A percentile compares a stretch with the other conserved stretches of the same genome.
phyloP scores from a whole-genome alignment of 2,113 vertebrate species.

The Eira barbara region DNA sequence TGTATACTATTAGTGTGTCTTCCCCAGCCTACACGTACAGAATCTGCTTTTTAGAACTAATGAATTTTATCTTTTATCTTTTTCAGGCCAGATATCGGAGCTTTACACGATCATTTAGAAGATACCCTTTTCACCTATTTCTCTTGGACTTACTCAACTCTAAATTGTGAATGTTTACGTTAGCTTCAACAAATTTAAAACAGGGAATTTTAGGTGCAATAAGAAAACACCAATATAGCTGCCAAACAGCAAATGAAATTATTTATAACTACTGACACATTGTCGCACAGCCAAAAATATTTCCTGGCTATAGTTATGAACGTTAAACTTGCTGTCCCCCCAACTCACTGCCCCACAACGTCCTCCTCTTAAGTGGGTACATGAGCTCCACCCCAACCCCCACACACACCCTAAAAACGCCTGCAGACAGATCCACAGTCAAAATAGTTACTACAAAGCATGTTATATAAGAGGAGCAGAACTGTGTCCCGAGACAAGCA shows the following conservation, averaged over 20 bases:
- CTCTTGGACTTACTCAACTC: not conserved
- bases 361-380: not conserved
- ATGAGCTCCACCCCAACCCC: not conserved
- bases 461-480: not conserved
- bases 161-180: not conserved
- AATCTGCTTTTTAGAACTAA: not conserved
- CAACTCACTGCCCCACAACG: not conserved
- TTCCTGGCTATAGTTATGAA: not conserved
- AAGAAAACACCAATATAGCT: constrained; percentile 11
- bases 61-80: not conserved
- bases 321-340: not conserved
- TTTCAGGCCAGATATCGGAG: not conserved
- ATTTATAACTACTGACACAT: constrained; percentile 38
- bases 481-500: not conserved
- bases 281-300: not conserved
- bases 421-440: not conserved
- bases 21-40: not conserved
- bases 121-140: not conserved
- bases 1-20: not conserved
- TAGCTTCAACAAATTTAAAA: not conserved
- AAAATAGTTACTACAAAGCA: constrained; percentile 16
- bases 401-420: not conserved
- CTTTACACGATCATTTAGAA: not conserved
- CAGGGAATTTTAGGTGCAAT: not conserved
- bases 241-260: not conserved